A percentile compares a stretch with the other conserved stretches of the same genome.
Evolutionary conservation across 2,113 vertebrate species (phyloP).

Genomic region (Pygoscelis antarcticus): DNA sequence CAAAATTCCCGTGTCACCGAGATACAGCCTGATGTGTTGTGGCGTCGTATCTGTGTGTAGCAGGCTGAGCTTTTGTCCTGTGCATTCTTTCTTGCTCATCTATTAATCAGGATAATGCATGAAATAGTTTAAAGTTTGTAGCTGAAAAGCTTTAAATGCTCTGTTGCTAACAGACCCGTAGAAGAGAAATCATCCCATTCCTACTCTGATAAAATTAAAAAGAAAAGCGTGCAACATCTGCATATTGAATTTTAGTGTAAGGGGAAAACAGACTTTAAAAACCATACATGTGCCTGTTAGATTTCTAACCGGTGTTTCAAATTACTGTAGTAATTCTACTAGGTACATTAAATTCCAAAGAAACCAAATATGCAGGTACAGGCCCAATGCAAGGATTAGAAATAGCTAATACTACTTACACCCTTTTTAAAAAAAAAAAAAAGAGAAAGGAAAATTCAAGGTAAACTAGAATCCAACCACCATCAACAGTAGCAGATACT

Average conservation of each 20-base stretch:
- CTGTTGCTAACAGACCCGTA: constrained; percentile 24
- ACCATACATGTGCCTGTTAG: constrained; percentile 28
- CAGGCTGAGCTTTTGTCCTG: constrained; percentile 11
- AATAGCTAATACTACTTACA: background rate
- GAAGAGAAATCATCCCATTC: background rate
- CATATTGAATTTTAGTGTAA: constrained; percentile 18
- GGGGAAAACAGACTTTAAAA: constrained; percentile 20
- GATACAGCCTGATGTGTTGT: background rate
- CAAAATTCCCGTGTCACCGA: background rate
- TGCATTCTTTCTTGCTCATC: constrained; percentile 72
- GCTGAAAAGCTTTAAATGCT: constrained; percentile 48
- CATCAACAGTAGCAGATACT: background rate
- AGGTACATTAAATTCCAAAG: background rate
- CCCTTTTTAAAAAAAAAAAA: background rate
- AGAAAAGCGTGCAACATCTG: constrained; percentile 10
- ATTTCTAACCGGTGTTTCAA: constrained; percentile 57
- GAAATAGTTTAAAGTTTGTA: constrained; percentile 41
- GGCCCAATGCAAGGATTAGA: constrained; percentile 32
- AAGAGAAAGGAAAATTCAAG: constrained; percentile 41
- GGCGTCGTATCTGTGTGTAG: background rate
- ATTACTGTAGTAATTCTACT: background rate
- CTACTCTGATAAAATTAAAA: constrained; percentile 1
- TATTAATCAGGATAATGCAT: constrained; percentile 59
- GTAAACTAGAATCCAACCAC: constrained; percentile 40
- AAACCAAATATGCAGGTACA: constrained; percentile 9